Evolutionary conservation across 2,888 invertebrate genomes (phyloP).

Genomic region (Pristionchus maxplancki): DNA sequence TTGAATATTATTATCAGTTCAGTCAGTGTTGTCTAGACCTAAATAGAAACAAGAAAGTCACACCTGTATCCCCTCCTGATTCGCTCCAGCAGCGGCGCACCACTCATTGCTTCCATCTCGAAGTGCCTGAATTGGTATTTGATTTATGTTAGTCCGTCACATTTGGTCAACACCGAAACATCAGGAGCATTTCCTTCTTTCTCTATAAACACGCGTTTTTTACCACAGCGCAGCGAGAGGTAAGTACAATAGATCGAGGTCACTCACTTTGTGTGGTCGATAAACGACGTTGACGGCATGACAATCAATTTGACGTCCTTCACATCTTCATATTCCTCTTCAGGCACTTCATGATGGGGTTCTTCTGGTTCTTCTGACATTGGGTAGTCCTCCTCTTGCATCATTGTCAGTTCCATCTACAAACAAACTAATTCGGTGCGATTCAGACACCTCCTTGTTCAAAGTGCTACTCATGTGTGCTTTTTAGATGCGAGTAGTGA

Average conservation of each 20-base stretch:
- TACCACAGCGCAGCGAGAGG: no score
- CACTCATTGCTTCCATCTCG: not conserved
- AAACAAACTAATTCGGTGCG: no score
- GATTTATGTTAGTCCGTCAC: not conserved
- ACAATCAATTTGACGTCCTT: not conserved
- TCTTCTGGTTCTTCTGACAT: constrained; percentile 21
- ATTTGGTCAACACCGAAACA: not conserved
- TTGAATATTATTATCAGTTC: not conserved
- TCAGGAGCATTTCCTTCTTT: not conserved
- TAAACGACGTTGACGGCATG: not conserved
- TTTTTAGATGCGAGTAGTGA: not conserved
- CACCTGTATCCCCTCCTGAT: constrained; percentile 16
- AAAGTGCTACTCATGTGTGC: no score
- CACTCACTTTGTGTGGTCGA: constrained; percentile 13
- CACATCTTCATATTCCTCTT: not conserved
- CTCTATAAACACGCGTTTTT: not conserved
- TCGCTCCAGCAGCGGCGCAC: not conserved
- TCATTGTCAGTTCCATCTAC: not conserved
- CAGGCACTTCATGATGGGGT: not conserved
- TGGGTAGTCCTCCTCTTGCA: not conserved
- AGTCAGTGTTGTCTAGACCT: no score
- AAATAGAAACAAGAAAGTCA: no score
- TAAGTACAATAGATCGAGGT: not conserved
- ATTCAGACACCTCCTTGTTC: no score
- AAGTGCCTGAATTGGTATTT: constrained; percentile 11